These are phyloP conservation scores for Drosophila setosimentum DNA, from an alignment of 2,888 invertebrate genomes.

Conservation along the genomic window DNA sequence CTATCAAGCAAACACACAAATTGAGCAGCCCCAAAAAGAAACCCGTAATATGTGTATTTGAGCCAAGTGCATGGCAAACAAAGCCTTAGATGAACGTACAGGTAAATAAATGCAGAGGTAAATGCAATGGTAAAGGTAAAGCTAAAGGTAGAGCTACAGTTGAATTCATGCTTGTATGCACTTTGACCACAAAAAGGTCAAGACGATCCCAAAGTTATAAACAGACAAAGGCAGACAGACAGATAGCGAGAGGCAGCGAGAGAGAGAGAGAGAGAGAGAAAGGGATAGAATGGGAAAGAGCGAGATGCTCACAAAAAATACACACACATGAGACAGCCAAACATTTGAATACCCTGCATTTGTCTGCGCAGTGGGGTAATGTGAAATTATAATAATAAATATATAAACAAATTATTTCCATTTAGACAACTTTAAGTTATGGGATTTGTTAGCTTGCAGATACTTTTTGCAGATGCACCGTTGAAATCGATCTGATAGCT, in stretches of 20 bases:
- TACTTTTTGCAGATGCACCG: neutral
- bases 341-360: conserved; percentile 40
- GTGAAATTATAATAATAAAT: neutral
- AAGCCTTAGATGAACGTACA: conserved; percentile 5
- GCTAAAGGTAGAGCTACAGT: conserved; percentile 35
- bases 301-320: neutral
- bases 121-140: conserved; percentile 21
- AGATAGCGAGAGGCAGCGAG: conserved; percentile 1
- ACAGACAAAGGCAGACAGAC: conserved; percentile 19
- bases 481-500: no score
- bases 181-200: conserved; percentile 80
- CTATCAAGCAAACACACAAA: conserved; percentile 64
- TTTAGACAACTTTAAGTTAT: neutral
- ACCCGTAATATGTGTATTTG: conserved; percentile 58
- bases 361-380: neutral
- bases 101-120: conserved; percentile 27
- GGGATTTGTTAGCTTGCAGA: neutral
- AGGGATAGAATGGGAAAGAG: neutral
- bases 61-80: conserved; percentile 66
- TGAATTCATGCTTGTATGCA: conserved; percentile 77
- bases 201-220: conserved; percentile 61
- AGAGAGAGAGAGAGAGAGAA: neutral
- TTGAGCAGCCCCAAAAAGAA: conserved; percentile 50
- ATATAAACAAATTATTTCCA: neutral
- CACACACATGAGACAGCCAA: conserved; percentile 39